A percentile compares a stretch with the other conserved stretches of the same genome.
Conservation (phyloP, 2,888 invertebrate genomes). For the Dasysyrphus albostriatus region DNA sequence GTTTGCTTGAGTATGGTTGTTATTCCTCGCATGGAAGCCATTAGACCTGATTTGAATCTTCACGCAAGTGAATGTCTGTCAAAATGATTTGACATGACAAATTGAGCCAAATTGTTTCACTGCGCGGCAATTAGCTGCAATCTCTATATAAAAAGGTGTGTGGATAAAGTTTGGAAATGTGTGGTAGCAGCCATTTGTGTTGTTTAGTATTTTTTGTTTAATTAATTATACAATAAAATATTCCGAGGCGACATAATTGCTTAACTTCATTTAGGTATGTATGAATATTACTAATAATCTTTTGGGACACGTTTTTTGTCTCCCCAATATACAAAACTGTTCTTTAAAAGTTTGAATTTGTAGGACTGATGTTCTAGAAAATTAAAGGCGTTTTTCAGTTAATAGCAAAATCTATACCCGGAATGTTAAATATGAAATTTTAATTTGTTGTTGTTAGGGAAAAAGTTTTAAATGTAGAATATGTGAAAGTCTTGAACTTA, state of each 20-base stretch:
- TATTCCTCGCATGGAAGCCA: slow-evolving; percentile 46
- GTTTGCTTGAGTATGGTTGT: background rate
- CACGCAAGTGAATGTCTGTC: slow-evolving; percentile 60
- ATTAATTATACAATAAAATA: slow-evolving; percentile 59
- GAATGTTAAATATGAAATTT: too few species aligned
- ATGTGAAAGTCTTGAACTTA: too few species aligned
- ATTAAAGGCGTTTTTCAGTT: too few species aligned
- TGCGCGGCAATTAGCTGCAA: slow-evolving; percentile 53
- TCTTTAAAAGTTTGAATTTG: too few species aligned
- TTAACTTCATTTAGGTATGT: slow-evolving; percentile 5
- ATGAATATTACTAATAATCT: too few species aligned
- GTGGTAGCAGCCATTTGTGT: background rate
- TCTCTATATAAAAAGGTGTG: slow-evolving; percentile 26
- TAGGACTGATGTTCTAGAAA: too few species aligned
- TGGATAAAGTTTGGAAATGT: background rate
- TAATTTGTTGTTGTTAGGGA: too few species aligned
- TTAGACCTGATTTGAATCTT: slow-evolving; percentile 65
- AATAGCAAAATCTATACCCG: too few species aligned
- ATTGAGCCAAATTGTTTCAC: slow-evolving; percentile 58
- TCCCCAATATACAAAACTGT: too few species aligned
- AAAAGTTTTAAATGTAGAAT: too few species aligned
- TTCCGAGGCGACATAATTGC: slow-evolving; percentile 54
- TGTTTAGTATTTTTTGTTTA: background rate
- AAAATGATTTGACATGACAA: slow-evolving; percentile 61
- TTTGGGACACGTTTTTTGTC: too few species aligned